Percentiles rank a stretch among this genome's conserved stretches.
These are phyloP conservation scores for Neelides folsomi DNA, from an alignment of 2,888 invertebrate genomes.

Conservation along the genomic window DNA sequence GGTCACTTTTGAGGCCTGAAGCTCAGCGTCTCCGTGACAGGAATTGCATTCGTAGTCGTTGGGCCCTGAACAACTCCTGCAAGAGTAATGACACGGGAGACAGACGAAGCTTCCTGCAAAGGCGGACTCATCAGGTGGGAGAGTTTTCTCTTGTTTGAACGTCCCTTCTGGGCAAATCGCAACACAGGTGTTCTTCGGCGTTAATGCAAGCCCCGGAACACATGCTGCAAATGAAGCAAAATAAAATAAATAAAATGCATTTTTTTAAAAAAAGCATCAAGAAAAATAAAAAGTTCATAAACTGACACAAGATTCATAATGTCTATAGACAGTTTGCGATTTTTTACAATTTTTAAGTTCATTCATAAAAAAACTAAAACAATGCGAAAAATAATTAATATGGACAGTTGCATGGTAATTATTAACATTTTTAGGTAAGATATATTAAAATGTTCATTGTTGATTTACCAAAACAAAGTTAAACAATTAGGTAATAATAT, in stretches of 20 bases:
- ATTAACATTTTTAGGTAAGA: too few relatives aligned
- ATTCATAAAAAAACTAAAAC: too few relatives aligned
- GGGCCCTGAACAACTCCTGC: slow-evolving; percentile 54
- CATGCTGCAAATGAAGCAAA: slow-evolving; percentile 51
- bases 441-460: too few relatives aligned
- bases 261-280: too few relatives aligned
- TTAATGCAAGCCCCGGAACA: slow-evolving; percentile 45
- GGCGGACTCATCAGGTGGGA: neutral
- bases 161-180: slow-evolving; percentile 43
- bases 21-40: slow-evolving; percentile 51
- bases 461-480: too few relatives aligned
- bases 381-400: too few relatives aligned
- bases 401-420: too few relatives aligned
- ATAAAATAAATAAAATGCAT: neutral
- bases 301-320: too few relatives aligned
- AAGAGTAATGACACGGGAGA: slow-evolving; percentile 60
- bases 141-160: slow-evolving; percentile 16
- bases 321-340: too few relatives aligned
- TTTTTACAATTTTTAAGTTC: too few relatives aligned
- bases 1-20: slow-evolving; percentile 13
- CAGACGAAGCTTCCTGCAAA: slow-evolving; percentile 38
- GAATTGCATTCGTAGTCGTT: slow-evolving; percentile 53
- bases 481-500: too few relatives aligned
- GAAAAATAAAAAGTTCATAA: too few relatives aligned
- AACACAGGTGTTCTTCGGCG: slow-evolving; percentile 49